Base-by-base conservation (phyloP, 2,113 vertebrate genomes). In the Sylvicapra grimmia region DNA sequence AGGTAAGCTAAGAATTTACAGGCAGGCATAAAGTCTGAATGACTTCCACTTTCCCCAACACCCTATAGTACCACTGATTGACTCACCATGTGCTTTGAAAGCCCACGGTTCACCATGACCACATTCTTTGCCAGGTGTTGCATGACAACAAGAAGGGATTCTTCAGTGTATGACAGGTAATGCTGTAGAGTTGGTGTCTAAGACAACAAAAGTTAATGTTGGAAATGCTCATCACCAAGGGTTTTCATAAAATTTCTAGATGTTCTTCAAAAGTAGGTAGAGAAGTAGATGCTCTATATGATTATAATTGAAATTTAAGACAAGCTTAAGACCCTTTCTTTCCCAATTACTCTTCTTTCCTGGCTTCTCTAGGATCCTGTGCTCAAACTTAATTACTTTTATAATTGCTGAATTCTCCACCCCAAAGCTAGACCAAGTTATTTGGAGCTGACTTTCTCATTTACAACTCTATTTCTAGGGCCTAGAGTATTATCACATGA, bases 41-140 rank as follows among this genome's bases (percentile, higher is more conserved):
- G 86, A 61, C 23, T 33, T 63, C 68, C 25, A 56, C 21, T 54
- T 11, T 15, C 6, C 8, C 0, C 3, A 14, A 18, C 23, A 63
- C n/a, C 36, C 36, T 14, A 0, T 0, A 23, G 1, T 12, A 31
- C 58, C 16, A 36, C 0, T 0, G 1, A 9, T 1, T 54, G 86
- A 85, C 99, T 98, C 97, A 99, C 99, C 99, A 98, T 65, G 25
- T 99, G 98, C 84, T 99, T 99, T 2, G 98, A 99, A 27, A 97
- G 96, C 0, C 99, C 98, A 0, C 98, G 90, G 7, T 99, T 99
- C 89, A 99, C 98, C 89, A 98, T 98, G 3, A 99, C 80, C 4
- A 99, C 40, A 15, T 99, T 99, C 97, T 99, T 99, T 44, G 99
- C 99, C 31, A 99, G 98, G 86, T 99, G 99, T 36, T 98, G 97